These are phyloP conservation scores for Cossypha heuglini DNA, from an alignment of 2,797 vertebrate species.

Conservation along the genomic window DNA sequence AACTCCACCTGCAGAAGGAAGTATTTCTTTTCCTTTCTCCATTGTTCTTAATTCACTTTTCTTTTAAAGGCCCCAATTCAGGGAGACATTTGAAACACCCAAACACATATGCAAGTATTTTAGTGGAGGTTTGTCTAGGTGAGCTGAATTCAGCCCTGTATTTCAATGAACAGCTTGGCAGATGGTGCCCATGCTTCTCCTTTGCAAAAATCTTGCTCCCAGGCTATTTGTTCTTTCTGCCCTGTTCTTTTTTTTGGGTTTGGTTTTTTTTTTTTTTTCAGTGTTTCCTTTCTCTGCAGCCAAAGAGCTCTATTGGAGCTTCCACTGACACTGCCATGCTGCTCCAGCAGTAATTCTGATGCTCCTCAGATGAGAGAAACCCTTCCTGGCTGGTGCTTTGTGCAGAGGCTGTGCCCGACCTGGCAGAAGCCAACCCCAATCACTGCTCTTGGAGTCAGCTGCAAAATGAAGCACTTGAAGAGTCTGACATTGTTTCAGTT, in stretches of 20 bases:
- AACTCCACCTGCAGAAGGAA: conserved; percentile 49
- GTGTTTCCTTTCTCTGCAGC: not conserved
- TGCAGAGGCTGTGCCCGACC: not conserved
- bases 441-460: not conserved
- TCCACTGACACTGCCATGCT: not conserved
- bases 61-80: conserved; percentile 22
- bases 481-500: conserved; percentile 10
- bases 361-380: not conserved
- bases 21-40: conserved; percentile 27
- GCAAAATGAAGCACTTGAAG: not conserved
- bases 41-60: conserved; percentile 43
- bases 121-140: not conserved
- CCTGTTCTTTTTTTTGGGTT: not conserved
- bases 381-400: rapidly evolving
- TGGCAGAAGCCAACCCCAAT: not conserved
- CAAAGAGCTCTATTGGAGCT: not conserved
- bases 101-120: conserved; percentile 29
- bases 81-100: conserved; percentile 27
- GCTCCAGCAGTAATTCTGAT: not conserved
- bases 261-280: not conserved
- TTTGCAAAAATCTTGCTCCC: not conserved
- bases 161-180: conserved; percentile 5
- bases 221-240: not conserved
- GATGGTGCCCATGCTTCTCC: not conserved
- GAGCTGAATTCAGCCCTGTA: not conserved